phyloP scores from a whole-genome alignment of 1,140 invertebrate species.

The Ostrea denselamellosa region DNA sequence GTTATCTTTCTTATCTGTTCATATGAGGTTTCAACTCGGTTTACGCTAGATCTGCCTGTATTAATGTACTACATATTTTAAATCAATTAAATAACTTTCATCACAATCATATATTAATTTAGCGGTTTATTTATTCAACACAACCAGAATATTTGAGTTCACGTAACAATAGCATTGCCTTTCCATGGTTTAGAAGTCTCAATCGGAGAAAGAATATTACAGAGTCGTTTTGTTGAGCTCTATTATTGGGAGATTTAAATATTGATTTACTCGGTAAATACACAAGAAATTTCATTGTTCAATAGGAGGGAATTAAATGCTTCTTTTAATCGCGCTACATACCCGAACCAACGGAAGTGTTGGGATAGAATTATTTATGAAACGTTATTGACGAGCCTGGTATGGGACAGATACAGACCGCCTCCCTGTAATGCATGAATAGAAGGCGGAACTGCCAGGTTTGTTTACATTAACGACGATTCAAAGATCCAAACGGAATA shows the following conservation, averaged over 20 bases:
- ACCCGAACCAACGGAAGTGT: constrained; percentile 7
- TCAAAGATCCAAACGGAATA: background rate
- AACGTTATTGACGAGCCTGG: background rate
- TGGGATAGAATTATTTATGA: background rate
- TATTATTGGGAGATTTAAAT: constrained; percentile 19
- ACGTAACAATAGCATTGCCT: background rate
- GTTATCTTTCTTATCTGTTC: too few relatives aligned
- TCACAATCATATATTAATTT: too few relatives aligned
- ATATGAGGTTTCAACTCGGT: too few relatives aligned
- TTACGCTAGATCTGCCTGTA: too few relatives aligned
- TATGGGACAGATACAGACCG: background rate
- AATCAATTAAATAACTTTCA: too few relatives aligned
- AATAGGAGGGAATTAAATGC: background rate
- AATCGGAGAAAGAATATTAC: background rate
- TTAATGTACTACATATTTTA: too few relatives aligned
- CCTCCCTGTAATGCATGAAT: background rate
- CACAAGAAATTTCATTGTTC: background rate
- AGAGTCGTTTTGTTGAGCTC: background rate
- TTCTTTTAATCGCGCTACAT: background rate
- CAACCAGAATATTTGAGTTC: background rate
- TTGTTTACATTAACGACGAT: constrained; percentile 33
- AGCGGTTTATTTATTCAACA: too few relatives aligned
- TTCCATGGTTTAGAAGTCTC: background rate
- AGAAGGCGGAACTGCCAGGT: background rate
- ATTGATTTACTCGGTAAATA: constrained; percentile 16